These are phyloP conservation scores for Luidia sarsii DNA, from an alignment of 53 echinoderm and acorn worm species.

Conservation along the genomic window DNA sequence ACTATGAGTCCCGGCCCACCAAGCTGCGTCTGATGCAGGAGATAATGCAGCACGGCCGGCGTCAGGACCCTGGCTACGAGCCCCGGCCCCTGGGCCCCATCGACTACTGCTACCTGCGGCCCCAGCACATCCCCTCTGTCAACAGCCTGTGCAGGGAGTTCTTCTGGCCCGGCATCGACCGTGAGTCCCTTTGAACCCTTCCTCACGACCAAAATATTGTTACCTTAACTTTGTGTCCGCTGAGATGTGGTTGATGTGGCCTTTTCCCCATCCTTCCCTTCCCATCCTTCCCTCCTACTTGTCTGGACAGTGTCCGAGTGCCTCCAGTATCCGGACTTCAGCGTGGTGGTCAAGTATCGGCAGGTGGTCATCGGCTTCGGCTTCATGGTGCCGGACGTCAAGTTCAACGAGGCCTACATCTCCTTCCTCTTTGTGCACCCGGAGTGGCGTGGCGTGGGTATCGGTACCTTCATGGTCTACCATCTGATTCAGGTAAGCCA, in stretches of 20 bases:
- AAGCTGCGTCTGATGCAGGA: slow-evolving; percentile 88
- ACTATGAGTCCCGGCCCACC: slow-evolving; percentile 82
- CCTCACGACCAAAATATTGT: no score
- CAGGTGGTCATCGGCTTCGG: slow-evolving; percentile 98
- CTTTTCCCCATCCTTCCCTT: no score
- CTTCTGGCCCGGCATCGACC: slow-evolving; percentile 98
- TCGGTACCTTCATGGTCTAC: slow-evolving; percentile 97
- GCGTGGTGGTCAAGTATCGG: slow-evolving; percentile 94
- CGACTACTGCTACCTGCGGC: slow-evolving; percentile 96
- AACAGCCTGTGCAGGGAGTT: slow-evolving; percentile 95
- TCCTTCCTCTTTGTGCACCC: slow-evolving; percentile 98
- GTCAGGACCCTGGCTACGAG: slow-evolving; percentile 57
- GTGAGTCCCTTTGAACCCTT: slow-evolving; percentile 77
- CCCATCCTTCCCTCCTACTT: no score
- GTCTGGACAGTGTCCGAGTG: slow-evolving; percentile 83
- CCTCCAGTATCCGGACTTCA: slow-evolving; percentile 97
- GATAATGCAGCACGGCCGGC: slow-evolving; percentile 64
- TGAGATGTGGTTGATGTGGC: no score
- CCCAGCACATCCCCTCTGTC: slow-evolving; percentile 96
- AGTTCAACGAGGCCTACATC: slow-evolving; percentile 98
- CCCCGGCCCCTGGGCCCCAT: slow-evolving; percentile 80
- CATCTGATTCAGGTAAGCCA: slow-evolving; percentile 99
- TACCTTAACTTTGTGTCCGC: no score
- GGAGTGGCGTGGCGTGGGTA: slow-evolving; percentile 93
- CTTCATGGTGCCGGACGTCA: slow-evolving; percentile 99